Percentiles rank a stretch among this genome's conserved stretches.
These are phyloP conservation scores for Lepidurus couesii DNA, from an alignment of 1,140 invertebrate genomes.

Conservation along the genomic window DNA sequence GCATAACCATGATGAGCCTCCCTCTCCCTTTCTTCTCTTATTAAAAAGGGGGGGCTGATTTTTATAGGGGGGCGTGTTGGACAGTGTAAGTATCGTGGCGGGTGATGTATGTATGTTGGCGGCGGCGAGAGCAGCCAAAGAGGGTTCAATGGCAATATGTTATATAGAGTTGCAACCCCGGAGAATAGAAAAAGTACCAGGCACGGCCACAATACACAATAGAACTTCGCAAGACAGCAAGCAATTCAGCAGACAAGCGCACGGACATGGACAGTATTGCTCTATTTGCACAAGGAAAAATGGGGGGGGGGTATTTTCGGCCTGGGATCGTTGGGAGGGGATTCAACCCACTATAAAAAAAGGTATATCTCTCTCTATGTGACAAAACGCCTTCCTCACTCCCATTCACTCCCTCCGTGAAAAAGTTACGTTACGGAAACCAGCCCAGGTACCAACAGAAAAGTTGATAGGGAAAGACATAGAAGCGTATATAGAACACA, in stretches of 20 bases:
- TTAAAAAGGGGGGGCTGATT: constrained; percentile 18
- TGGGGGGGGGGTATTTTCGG: not conserved
- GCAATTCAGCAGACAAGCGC: constrained; percentile 1
- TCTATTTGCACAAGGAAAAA: constrained; percentile 10
- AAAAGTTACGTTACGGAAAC: not conserved
- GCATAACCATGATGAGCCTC: constrained; percentile 21
- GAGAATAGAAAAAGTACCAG: constrained; percentile 17
- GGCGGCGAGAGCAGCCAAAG: not conserved
- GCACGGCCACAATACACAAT: constrained; percentile 17
- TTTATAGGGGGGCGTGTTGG: constrained; percentile 20
- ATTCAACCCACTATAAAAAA: too few relatives aligned
- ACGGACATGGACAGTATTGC: constrained; percentile 3
- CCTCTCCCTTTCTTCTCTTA: constrained; percentile 15
- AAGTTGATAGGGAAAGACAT: too few relatives aligned
- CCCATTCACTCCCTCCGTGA: constrained; percentile 6
- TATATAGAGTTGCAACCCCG: not conserved
- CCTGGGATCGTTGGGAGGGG: not conserved
- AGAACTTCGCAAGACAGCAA: not conserved
- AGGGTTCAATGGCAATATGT: constrained; percentile 14
- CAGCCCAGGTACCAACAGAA: not conserved
- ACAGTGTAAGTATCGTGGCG: constrained; percentile 5
- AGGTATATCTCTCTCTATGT: not conserved
- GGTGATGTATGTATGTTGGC: constrained; percentile 5
- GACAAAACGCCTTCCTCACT: constrained; percentile 17
- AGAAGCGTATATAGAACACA: not conserved